Conservation (phyloP, 1,140 invertebrate genomes). For the Halesus radiatus region DNA sequence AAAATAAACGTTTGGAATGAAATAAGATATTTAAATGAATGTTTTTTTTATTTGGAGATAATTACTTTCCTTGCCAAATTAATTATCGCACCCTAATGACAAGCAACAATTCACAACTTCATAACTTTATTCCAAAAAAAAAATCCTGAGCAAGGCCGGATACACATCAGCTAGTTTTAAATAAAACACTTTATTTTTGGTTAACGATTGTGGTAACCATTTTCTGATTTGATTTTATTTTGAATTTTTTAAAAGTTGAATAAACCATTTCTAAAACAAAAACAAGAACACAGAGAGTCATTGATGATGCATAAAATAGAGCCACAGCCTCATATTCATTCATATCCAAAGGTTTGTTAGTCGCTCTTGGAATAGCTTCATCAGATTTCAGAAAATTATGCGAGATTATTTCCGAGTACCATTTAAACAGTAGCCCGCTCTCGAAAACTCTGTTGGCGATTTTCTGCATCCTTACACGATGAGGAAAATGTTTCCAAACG, state of each 20-base stretch:
- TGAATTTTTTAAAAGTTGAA: neutral
- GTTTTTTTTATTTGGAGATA: too few species aligned
- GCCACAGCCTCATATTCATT: neutral
- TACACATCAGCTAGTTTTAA: too few species aligned
- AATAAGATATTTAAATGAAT: too few species aligned
- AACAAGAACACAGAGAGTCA: neutral
- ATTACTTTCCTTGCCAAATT: too few species aligned
- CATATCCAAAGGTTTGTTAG: neutral
- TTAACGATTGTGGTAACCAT: too few species aligned
- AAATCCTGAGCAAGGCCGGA: too few species aligned
- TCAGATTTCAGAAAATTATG: neutral
- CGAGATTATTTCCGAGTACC: constrained; percentile 1
- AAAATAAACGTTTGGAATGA: too few species aligned
- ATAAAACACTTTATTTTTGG: too few species aligned
- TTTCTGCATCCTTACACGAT: neutral
- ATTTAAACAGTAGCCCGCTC: constrained; percentile 46
- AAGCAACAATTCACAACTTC: too few species aligned
- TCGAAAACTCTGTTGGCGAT: constrained; percentile 42
- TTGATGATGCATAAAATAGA: neutral
- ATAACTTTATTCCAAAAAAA: too few species aligned
- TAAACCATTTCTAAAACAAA: neutral
- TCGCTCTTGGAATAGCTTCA: neutral
- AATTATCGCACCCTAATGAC: too few species aligned
- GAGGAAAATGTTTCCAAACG: constrained; percentile 40
- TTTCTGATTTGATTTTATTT: too few species aligned